Evolutionary conservation across 2,113 vertebrate species (phyloP).

Genomic region (Marmota flaviventris): DNA sequence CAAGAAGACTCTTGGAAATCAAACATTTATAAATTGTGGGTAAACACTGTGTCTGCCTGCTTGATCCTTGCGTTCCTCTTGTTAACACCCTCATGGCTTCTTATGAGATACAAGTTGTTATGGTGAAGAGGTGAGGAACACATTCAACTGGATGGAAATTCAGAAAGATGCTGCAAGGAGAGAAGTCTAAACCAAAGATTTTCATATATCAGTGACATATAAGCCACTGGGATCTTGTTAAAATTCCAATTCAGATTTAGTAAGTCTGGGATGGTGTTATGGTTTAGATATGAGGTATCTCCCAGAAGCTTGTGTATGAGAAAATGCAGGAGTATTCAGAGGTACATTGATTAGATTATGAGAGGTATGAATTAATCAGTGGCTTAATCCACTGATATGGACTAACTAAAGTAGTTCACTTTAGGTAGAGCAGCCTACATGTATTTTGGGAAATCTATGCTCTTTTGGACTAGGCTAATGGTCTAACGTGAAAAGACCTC

Average conservation of each 20-base stretch:
- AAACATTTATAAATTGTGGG: slow-evolving; percentile 25
- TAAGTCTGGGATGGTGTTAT: not conserved
- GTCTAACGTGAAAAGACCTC: not conserved
- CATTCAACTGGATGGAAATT: not conserved
- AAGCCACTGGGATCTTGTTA: not conserved
- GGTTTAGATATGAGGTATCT: too few species aligned
- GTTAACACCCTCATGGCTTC: slow-evolving; percentile 4
- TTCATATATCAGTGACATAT: not conserved
- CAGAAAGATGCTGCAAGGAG: not conserved
- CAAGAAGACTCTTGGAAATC: slow-evolving; percentile 9
- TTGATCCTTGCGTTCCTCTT: not conserved
- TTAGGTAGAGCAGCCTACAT: too few species aligned
- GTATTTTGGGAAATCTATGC: not conserved
- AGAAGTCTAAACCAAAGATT: not conserved
- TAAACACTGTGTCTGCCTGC: not conserved
- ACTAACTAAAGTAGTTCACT: too few species aligned
- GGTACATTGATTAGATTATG: too few species aligned
- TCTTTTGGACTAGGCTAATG: not conserved
- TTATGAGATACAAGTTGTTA: slow-evolving; percentile 1
- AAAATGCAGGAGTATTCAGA: too few species aligned
- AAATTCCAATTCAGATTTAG: slow-evolving; percentile 12
- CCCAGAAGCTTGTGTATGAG: too few species aligned
- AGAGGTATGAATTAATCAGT: too few species aligned
- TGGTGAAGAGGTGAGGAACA: not conserved
- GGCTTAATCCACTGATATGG: too few species aligned